Percentiles rank a stretch among this genome's conserved stretches.
Conservation (phyloP, 2,888 invertebrate genomes). For the Agrilus mali region DNA sequence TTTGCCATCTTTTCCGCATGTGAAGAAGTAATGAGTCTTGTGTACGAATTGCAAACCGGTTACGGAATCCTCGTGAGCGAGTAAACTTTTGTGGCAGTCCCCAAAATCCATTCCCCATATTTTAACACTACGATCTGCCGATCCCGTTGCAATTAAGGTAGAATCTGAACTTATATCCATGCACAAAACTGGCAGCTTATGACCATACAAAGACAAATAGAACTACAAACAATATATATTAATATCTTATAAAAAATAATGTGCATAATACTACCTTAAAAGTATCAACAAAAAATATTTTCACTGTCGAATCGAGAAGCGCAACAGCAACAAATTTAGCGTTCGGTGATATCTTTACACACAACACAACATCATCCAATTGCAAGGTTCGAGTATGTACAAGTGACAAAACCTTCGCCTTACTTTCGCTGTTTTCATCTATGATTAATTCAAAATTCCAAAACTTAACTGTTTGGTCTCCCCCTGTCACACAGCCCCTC, state of each 20-base stretch:
- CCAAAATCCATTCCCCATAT: constrained; percentile 99
- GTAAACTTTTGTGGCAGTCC: constrained; percentile 91
- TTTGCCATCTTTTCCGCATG: constrained; percentile 85
- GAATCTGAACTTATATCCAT: constrained; percentile 89
- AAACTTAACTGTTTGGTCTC: constrained; percentile 83
- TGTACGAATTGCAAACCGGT: constrained; percentile 82
- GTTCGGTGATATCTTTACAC: constrained; percentile 73
- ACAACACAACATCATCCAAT: constrained; percentile 76
- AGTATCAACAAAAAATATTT: constrained; percentile 87
- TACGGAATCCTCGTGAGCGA: constrained; percentile 93
- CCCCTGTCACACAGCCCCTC: constrained; percentile 73
- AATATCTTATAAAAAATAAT: constrained; percentile 3
- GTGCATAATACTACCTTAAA: constrained; percentile 56
- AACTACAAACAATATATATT: constrained; percentile 45
- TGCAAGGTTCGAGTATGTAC: constrained; percentile 72
- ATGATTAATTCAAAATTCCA: constrained; percentile 86
- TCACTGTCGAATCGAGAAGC: constrained; percentile 84
- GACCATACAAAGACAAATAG: constrained; percentile 89
- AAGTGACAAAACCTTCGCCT: constrained; percentile 60
- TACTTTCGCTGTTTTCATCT: constrained; percentile 47
- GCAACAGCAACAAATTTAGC: constrained; percentile 80
- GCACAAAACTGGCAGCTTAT: constrained; percentile 86
- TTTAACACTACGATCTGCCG: constrained; percentile 90
- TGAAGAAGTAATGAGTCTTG: constrained; percentile 86
- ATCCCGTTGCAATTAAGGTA: constrained; percentile 80